These are phyloP conservation scores for Dastarcus helophoroides DNA, from an alignment of 2,888 invertebrate species.

Conservation along the genomic window DNA sequence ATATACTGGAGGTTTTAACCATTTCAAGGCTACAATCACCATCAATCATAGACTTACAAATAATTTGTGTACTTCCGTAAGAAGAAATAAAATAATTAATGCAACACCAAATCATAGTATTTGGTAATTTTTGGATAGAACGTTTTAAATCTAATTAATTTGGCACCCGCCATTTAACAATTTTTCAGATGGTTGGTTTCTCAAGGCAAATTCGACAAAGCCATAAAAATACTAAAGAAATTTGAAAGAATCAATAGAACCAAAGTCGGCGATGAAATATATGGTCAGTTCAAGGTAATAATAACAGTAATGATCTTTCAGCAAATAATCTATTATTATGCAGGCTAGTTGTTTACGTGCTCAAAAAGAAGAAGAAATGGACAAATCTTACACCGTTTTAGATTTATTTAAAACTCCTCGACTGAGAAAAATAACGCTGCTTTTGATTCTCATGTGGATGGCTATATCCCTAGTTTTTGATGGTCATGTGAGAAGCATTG, in stretches of 20 bases:
- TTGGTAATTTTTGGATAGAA: no score
- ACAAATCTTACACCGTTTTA: constrained; percentile 62
- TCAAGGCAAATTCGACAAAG: constrained; percentile 71
- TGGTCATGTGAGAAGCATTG: constrained; percentile 80
- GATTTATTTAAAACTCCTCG: constrained; percentile 73
- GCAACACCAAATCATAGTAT: no score
- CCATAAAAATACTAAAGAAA: constrained; percentile 63
- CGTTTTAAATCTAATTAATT: no score
- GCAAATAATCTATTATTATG: constrained; percentile 20
- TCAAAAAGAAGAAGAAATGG: constrained; percentile 58
- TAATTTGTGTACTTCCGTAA: no score
- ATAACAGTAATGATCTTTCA: constrained; percentile 3
- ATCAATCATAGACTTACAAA: no score
- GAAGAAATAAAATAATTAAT: no score
- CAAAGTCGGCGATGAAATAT: constrained; percentile 60
- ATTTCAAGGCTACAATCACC: no score
- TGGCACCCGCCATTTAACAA: no score
- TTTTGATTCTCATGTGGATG: constrained; percentile 80
- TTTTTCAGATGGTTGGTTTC: constrained; percentile 69
- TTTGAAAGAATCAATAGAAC: constrained; percentile 71
- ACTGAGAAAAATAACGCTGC: constrained; percentile 60
- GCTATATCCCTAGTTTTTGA: constrained; percentile 80
- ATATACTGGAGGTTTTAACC: no score
- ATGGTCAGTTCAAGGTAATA: constrained; percentile 63
- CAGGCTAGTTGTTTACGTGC: constrained; percentile 57